phyloP scores from a whole-genome alignment of 2,797 vertebrate species.

The Pangasius djambal region DNA sequence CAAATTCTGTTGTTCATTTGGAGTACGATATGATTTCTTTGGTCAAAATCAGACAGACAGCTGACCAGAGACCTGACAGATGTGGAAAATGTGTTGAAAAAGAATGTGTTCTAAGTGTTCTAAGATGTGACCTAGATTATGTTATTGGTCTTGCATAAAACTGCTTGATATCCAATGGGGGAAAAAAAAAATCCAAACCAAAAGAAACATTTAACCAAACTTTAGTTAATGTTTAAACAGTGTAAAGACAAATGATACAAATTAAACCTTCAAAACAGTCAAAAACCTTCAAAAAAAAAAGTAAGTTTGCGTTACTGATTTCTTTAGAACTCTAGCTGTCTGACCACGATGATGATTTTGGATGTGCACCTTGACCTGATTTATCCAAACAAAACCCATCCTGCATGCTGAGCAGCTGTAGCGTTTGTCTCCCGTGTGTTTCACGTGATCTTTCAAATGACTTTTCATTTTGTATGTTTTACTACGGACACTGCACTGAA shows the following conservation, averaged over 20 bases:
- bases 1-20: neutral
- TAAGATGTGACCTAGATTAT: too few relatives aligned
- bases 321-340: neutral
- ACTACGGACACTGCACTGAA: neutral
- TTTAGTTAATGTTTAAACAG: too few relatives aligned
- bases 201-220: too few relatives aligned
- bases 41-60: too few relatives aligned
- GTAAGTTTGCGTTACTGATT: neutral
- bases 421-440: conserved; percentile 39
- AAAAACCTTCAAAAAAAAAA: too few relatives aligned
- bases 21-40: neutral
- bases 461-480: conserved; percentile 11
- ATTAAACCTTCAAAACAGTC: too few relatives aligned
- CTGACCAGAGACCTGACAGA: neutral
- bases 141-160: too few relatives aligned
- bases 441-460: conserved; percentile 35
- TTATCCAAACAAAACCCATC: conserved; percentile 38
- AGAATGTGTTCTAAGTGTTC: too few relatives aligned
- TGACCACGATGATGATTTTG: conserved; percentile 18
- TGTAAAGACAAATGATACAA: too few relatives aligned
- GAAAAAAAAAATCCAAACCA: too few relatives aligned
- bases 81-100: too few relatives aligned
- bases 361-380: conserved; percentile 44
- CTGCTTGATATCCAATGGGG: too few relatives aligned
- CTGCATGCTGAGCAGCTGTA: conserved; percentile 36